Conservation (phyloP, 2,113 vertebrate genomes). For the Ia io region DNA sequence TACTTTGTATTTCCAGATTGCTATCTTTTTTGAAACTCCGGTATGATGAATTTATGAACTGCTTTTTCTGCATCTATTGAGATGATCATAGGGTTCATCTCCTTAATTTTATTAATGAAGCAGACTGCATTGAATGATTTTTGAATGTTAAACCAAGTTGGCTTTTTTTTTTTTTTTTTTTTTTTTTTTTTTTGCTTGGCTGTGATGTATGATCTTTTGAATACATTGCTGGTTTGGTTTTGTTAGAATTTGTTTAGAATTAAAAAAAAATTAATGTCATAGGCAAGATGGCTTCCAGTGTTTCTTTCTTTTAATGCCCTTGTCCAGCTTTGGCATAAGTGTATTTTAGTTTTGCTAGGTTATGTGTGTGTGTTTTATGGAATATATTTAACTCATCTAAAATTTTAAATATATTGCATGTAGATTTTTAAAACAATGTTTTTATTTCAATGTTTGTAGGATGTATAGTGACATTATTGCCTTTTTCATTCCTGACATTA, state of each 20-base stretch:
- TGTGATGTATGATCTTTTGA: not conserved
- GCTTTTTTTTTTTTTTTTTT: not conserved
- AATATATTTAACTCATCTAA: not conserved
- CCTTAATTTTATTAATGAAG: not conserved
- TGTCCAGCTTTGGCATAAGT: constrained; percentile 6
- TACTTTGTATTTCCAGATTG: not conserved
- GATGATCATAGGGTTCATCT: not conserved
- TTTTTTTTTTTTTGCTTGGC: not conserved
- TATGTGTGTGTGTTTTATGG: not conserved
- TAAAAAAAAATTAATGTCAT: not conserved
- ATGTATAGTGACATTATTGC: not conserved
- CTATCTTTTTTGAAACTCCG: not conserved
- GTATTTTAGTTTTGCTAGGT: constrained; percentile 23
- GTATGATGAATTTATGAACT: not conserved
- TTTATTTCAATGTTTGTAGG: not conserved
- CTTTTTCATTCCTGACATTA: not conserved
- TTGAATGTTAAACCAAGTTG: not conserved
- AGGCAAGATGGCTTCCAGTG: not conserved
- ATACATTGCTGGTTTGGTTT: not conserved
- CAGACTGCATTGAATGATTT: not conserved
- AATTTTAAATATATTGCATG: not conserved
- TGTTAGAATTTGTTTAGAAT: not conserved
- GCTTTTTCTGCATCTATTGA: not conserved
- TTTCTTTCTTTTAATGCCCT: not conserved
- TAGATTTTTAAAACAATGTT: not conserved